Percentiles rank a stretch among this genome's conserved stretches.
phyloP scores from a whole-genome alignment of 2,113 vertebrate species.

The Muscicapa adusta region DNA sequence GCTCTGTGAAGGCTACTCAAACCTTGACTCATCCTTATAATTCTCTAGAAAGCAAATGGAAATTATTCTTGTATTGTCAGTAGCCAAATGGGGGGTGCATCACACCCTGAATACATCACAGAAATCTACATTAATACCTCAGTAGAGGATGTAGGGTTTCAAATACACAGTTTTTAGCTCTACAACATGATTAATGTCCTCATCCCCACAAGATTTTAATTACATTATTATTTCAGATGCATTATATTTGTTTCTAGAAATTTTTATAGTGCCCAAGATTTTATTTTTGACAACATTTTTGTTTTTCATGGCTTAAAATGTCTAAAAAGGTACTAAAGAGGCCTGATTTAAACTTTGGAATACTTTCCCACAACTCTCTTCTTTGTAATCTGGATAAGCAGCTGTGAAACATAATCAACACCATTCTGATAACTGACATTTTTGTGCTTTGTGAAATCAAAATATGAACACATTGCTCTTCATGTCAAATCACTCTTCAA shows the following conservation, averaged over 20 bases:
- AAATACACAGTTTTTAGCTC: neutral
- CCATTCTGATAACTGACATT: constrained; percentile 36
- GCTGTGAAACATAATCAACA: constrained; percentile 55
- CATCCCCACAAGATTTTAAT: neutral
- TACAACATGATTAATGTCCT: neutral
- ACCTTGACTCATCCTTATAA: neutral
- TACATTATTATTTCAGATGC: neutral
- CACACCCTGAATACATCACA: neutral
- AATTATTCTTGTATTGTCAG: neutral
- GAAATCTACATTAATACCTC: neutral
- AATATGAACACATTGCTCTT: constrained; percentile 23
- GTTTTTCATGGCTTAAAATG: constrained; percentile 23
- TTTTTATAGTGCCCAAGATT: neutral
- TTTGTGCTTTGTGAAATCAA: constrained; percentile 20
- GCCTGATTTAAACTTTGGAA: constrained; percentile 28
- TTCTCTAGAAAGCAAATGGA: neutral
- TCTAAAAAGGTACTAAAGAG: constrained; percentile 38
- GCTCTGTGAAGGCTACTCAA: neutral
- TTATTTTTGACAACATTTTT: neutral
- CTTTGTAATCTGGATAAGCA: constrained; percentile 42
- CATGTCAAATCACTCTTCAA: constrained; percentile 7
- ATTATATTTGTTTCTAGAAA: neutral
- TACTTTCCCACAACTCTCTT: constrained; percentile 29
- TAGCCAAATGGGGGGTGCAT: neutral
- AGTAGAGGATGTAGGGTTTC: neutral